These are phyloP conservation scores for Hippocampus comes DNA, from an alignment of 2,113 vertebrate genomes.

Conservation along the genomic window DNA sequence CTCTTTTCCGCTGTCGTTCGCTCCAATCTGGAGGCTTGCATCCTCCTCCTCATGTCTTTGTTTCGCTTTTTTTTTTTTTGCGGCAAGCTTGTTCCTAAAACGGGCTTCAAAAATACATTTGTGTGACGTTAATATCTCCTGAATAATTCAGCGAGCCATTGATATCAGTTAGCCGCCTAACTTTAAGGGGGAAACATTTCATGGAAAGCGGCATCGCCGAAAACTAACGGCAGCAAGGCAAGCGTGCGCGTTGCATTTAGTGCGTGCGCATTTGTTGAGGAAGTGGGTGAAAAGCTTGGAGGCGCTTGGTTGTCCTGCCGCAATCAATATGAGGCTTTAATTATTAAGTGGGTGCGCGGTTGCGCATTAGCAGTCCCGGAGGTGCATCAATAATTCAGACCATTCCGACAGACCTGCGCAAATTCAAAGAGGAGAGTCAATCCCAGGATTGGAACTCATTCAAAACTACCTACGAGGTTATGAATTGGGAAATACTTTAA, in stretches of 20 bases:
- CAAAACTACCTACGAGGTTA: background rate
- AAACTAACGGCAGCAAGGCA: background rate
- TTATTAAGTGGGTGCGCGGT: slow-evolving; percentile 62
- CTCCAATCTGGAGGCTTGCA: slow-evolving; percentile 7
- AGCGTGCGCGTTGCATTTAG: too few relatives aligned
- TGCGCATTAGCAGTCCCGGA: slow-evolving; percentile 47
- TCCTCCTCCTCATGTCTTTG: slow-evolving; percentile 17
- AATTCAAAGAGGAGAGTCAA: background rate
- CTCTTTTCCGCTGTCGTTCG: slow-evolving; percentile 7
- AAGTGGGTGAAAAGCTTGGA: too few relatives aligned
- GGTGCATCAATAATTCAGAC: slow-evolving; percentile 61
- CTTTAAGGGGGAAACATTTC: slow-evolving; percentile 14
- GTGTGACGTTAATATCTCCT: slow-evolving; percentile 19
- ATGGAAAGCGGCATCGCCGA: slow-evolving; percentile 12
- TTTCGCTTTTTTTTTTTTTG: slow-evolving; percentile 3
- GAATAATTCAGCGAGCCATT: slow-evolving; percentile 29
- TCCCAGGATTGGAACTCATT: background rate
- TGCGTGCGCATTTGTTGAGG: too few relatives aligned
- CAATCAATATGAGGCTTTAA: slow-evolving; percentile 64
- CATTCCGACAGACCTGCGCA: slow-evolving; percentile 39
- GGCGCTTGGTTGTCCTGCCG: slow-evolving; percentile 40
- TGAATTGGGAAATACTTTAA: background rate
- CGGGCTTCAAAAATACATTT: slow-evolving; percentile 34
- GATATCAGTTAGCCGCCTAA: slow-evolving; percentile 28
- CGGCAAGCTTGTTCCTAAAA: slow-evolving; percentile 28